Percentiles rank a stretch among this genome's conserved stretches.
Evolutionary conservation across 2,797 vertebrate genomes (phyloP).

Genomic region (Sebastes dallii): DNA sequence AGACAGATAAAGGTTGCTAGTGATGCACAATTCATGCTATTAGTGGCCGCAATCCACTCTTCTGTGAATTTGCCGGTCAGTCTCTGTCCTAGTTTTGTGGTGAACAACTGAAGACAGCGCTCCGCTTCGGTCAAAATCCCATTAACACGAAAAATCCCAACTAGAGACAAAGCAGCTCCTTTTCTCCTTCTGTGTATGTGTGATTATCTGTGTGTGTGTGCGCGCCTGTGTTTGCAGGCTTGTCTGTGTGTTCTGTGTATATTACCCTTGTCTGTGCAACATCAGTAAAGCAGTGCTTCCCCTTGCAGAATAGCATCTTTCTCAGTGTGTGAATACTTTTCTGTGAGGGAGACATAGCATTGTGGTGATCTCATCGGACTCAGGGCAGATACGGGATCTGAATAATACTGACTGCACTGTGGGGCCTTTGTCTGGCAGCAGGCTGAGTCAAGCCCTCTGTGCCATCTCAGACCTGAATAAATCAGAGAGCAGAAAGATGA

Average conservation of each 20-base stretch:
- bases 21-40: too few species aligned
- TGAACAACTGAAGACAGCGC: conserved; percentile 21
- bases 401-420: conserved; percentile 73
- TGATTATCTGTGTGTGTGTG: neutral
- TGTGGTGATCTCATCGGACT: conserved; percentile 82
- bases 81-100: conserved; percentile 28
- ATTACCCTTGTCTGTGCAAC: conserved; percentile 62
- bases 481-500: conserved; percentile 51
- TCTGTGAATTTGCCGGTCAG: too few species aligned
- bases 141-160: conserved; percentile 59
- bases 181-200: conserved; percentile 34
- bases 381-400: conserved; percentile 74
- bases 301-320: conserved; percentile 72
- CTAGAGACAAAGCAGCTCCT: conserved; percentile 75
- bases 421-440: conserved; percentile 77
- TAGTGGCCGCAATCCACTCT: too few species aligned
- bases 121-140: conserved; percentile 34
- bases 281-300: conserved; percentile 60
- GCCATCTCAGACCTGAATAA: conserved; percentile 65
- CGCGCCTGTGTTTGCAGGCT: neutral
- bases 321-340: conserved; percentile 67
- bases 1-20: too few species aligned
- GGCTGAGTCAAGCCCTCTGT: conserved; percentile 77
- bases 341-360: conserved; percentile 79
- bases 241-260: conserved; percentile 45